Conservation (phyloP, 1,140 invertebrate genomes). For the Drosophila setifemur region DNA sequence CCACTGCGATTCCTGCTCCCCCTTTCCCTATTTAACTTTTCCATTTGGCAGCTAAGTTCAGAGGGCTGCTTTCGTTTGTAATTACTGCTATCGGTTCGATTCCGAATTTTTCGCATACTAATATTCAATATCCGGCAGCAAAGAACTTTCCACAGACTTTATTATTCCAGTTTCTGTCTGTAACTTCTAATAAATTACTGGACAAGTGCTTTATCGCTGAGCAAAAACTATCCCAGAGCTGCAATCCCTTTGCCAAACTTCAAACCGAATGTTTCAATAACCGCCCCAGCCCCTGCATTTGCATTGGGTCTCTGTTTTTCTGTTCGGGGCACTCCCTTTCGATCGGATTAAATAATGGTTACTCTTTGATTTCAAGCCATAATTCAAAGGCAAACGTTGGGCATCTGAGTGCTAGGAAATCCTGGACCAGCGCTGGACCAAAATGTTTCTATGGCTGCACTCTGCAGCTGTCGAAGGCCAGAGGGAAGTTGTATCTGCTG, state of each 20-base stretch:
- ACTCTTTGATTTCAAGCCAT: constrained; percentile 72
- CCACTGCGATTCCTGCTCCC: background rate
- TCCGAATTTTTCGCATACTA: no score
- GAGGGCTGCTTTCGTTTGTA: constrained; percentile 1
- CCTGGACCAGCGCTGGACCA: constrained; percentile 10
- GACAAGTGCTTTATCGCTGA: no score
- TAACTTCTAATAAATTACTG: background rate
- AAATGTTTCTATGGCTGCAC: constrained; percentile 7
- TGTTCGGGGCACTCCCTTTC: constrained; percentile 42
- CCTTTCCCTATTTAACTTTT: constrained; percentile 4
- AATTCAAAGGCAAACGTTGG: constrained; percentile 68
- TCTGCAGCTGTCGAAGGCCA: background rate
- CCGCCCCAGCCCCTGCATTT: no score
- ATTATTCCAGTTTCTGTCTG: no score
- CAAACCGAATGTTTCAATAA: no score
- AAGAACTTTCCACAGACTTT: no score
- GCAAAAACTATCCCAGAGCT: no score
- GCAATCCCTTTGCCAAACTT: no score
- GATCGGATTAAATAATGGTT: constrained; percentile 64
- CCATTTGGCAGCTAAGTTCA: constrained; percentile 7
- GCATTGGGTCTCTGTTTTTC: constrained; percentile 29
- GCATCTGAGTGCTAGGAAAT: no score
- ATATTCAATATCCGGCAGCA: no score
- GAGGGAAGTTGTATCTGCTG: constrained; percentile 5
- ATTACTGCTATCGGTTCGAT: no score